These are phyloP conservation scores for Smutsia temminckii DNA, from an alignment of 2,797 vertebrate genomes.

Conservation along the genomic window DNA sequence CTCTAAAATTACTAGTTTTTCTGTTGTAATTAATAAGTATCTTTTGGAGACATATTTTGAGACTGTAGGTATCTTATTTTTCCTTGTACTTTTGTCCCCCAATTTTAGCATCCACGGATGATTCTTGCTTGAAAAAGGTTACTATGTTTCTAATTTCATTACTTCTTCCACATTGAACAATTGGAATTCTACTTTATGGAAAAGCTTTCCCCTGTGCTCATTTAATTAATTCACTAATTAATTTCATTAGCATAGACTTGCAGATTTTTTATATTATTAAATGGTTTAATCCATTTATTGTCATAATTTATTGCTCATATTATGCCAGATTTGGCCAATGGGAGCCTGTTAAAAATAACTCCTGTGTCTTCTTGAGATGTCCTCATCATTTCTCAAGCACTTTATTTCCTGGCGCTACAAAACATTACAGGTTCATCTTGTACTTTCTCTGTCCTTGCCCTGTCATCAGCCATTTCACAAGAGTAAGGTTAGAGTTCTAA, in stretches of 20 bases:
- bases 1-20: neutral
- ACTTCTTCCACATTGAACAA: neutral
- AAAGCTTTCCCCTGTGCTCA: neutral
- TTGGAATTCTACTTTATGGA: neutral
- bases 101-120: neutral
- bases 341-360: neutral
- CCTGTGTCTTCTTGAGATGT: neutral
- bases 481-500: neutral
- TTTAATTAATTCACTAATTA: neutral
- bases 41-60: neutral
- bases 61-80: neutral
- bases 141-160: neutral
- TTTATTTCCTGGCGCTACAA: neutral
- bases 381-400: neutral
- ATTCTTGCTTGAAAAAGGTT: neutral
- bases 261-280: neutral
- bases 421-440: neutral
- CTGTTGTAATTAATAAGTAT: neutral
- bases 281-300: neutral
- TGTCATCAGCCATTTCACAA: neutral
- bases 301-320: neutral
- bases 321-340: neutral
- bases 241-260: neutral
- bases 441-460: neutral
- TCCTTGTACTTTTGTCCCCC: neutral